These are phyloP conservation scores for Aproaerema taeniolella DNA, from an alignment of 2,888 invertebrate species.

Conservation along the genomic window DNA sequence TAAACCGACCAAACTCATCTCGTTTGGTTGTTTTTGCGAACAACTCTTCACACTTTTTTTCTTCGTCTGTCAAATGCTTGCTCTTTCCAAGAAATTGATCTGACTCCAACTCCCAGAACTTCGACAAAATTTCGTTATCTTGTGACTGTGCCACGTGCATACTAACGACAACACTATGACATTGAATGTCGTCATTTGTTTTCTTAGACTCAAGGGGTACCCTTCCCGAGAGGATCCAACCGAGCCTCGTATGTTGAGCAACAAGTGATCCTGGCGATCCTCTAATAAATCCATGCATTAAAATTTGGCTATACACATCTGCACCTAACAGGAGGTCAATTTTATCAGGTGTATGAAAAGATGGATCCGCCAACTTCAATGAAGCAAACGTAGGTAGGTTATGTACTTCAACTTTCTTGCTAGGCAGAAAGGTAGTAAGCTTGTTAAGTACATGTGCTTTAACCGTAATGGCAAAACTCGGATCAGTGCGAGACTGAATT, in stretches of 20 bases:
- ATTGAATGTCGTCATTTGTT: neutral
- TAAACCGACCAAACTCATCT: constrained; percentile 13
- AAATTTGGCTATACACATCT: constrained; percentile 21
- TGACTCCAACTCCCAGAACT: constrained; percentile 18
- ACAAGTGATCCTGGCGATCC: constrained; percentile 15
- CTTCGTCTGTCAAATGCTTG: constrained; percentile 11
- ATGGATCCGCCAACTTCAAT: constrained; percentile 17
- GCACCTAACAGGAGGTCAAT: constrained; percentile 25
- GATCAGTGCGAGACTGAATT: constrained; percentile 4
- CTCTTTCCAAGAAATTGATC: neutral
- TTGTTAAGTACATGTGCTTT: constrained; percentile 6
- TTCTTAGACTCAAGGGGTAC: neutral
- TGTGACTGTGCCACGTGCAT: constrained; percentile 2
- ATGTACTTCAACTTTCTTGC: constrained; percentile 1
- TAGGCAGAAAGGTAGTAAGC: too few species aligned
- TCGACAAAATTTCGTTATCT: constrained; percentile 10
- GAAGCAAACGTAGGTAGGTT: constrained; percentile 10
- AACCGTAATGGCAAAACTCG: neutral
- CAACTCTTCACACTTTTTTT: constrained; percentile 3
- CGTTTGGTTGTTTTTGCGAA: too few species aligned
- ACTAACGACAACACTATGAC: constrained; percentile 2
- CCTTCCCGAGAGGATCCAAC: constrained; percentile 26
- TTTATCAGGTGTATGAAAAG: constrained; percentile 14
- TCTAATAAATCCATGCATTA: constrained; percentile 19
- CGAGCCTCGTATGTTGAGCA: constrained; percentile 24